Evolutionary conservation across 2,888 invertebrate genomes (phyloP), one percentile per base, ranked within the genome.

Genomic region (Caenorhabditis panamensis): DNA sequence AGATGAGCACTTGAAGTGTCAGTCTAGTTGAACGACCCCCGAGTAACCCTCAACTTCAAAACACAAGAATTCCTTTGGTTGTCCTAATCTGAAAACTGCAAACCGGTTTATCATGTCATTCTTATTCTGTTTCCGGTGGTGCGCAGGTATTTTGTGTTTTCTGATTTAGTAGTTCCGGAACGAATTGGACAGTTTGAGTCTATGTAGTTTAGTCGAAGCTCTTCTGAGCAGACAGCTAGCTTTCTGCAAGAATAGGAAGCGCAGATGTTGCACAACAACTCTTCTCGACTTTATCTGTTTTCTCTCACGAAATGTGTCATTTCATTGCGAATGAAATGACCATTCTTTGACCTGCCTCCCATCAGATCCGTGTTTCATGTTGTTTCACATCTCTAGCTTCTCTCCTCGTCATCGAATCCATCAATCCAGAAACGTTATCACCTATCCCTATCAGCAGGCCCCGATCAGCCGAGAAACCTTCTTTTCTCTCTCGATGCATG

Each of bases 291-390:
- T 54, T 6, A 47, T 58, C 31, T 41, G 41, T 13, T 51, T 61
- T 41, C 61, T 41, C 20, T 41, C 24, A 4, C 36, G 47, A 47
- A 47, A 47, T 18, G 47, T 41, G 26, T 44, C 53, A 26, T 53
- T 61, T 53, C 22, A 26, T 37, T 18, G 41, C 41, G 13, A 13
- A 41, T 11, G 8, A 13, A 41, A 41, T 54, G 58, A 6, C 41
- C 58, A 75, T 75, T 75, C 75, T 75, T 66, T 61, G 66, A 75
- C 61, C 66, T 66, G 66, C 41, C 53, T 41, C 41, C 31, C 31
- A 9, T 31, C 31, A 31, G 9, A 31, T 31, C 31, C 31, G 4
- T 31, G 31, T 31, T 31, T 31, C 31, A 31, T 31, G 9, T 31
- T 31, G 31, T 31, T 31, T 31, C 31, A 31, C 9, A 31, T 31